These are phyloP conservation scores for Macrobrachium rosenbergii DNA, from an alignment of 1,140 invertebrate species.

Conservation along the genomic window DNA sequence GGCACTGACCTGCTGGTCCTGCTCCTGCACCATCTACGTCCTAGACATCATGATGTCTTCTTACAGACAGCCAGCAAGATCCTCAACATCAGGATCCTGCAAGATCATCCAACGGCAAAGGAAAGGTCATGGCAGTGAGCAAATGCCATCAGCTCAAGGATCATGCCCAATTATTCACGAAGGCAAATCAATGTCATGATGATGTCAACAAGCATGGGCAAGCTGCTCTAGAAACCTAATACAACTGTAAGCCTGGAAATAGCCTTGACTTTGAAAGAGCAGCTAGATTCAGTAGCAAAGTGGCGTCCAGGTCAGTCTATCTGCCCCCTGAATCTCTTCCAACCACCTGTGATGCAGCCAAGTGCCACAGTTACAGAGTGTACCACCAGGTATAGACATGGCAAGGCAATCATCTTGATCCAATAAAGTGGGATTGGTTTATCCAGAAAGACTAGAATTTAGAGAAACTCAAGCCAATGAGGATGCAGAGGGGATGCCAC, in stretches of 20 bases:
- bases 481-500: neutral
- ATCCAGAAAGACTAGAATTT: neutral
- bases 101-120: neutral
- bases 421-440: neutral
- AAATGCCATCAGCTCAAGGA: conserved; percentile 16
- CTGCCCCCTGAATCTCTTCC: too few relatives aligned
- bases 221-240: neutral
- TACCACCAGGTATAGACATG: neutral
- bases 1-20: neutral
- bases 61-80: conserved; percentile 11
- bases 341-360: too few relatives aligned
- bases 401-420: neutral
- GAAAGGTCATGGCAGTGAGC: neutral
- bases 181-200: neutral
- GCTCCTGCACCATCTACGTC: conserved; percentile 17
- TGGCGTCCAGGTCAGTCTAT: too few relatives aligned
- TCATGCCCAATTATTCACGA: neutral
- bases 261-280: conserved; percentile 30
- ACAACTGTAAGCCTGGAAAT: conserved; percentile 8
- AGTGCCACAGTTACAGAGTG: too few relatives aligned
- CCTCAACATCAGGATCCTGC: neutral
- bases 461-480: neutral
- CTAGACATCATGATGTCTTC: neutral
- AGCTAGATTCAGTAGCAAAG: neutral
- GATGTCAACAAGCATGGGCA: neutral